Evolutionary conservation across 2,797 vertebrate species (phyloP).

Genomic region (Benthosema pterotum): DNA sequence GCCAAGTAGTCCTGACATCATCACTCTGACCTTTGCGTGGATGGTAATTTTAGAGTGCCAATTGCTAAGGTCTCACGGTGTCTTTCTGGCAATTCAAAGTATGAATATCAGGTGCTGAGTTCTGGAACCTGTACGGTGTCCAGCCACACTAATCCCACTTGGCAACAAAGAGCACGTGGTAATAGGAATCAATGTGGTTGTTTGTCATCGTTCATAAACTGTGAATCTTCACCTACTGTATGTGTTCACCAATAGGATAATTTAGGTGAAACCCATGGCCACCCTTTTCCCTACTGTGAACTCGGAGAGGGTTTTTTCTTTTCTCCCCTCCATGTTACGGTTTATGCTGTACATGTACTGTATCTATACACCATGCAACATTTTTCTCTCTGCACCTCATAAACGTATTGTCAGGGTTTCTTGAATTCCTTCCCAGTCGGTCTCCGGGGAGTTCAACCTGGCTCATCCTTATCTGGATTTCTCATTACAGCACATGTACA

Average conservation of each 20-base stretch:
- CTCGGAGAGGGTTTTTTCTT: neutral
- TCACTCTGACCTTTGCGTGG: slow-evolving; percentile 57
- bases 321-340: slow-evolving; percentile 1
- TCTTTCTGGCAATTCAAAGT: slow-evolving; percentile 39
- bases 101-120: slow-evolving; percentile 42
- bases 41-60: slow-evolving; percentile 53
- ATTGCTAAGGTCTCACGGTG: slow-evolving; percentile 53
- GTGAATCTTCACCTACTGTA: slow-evolving; percentile 6
- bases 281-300: too few species aligned
- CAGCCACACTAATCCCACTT: slow-evolving; percentile 44
- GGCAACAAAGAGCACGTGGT: slow-evolving; percentile 24
- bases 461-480: slow-evolving; percentile 61
- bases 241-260: neutral
- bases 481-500: slow-evolving; percentile 50
- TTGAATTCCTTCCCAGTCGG: slow-evolving; percentile 28
- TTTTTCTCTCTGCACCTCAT: slow-evolving; percentile 17
- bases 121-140: slow-evolving; percentile 39
- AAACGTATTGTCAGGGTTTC: slow-evolving; percentile 34
- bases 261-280: too few species aligned
- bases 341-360: slow-evolving; percentile 16
- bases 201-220: slow-evolving; percentile 26
- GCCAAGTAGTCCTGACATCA: slow-evolving; percentile 54
- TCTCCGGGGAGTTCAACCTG: slow-evolving; percentile 41
- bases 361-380: slow-evolving; percentile 10
- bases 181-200: slow-evolving; percentile 32